Conservation (phyloP, 2,888 invertebrate species). For the Aradus depressus region DNA sequence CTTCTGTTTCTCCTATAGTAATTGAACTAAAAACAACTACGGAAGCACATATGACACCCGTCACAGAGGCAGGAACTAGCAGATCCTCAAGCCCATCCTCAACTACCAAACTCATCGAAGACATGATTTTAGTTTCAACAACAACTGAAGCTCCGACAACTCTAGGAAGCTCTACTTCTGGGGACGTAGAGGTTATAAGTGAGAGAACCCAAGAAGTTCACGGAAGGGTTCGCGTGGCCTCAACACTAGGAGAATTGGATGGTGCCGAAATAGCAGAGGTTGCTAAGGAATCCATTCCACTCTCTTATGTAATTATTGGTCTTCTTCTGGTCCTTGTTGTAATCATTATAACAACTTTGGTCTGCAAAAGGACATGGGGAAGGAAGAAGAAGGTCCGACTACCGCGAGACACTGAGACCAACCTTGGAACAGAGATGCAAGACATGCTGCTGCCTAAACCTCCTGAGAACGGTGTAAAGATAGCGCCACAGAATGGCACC, state of each 20-base stretch:
- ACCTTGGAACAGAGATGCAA: conserved; percentile 28
- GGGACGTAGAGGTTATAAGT: too few species aligned
- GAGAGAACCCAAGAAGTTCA: neutral
- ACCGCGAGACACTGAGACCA: conserved; percentile 24
- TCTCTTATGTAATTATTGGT: conserved; percentile 8
- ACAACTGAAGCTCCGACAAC: too few species aligned
- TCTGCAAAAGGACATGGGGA: conserved; percentile 9
- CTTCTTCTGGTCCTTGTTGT: conserved; percentile 7
- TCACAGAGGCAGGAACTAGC: too few species aligned
- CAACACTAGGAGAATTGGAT: neutral
- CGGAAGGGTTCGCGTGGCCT: neutral
- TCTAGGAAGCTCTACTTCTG: too few species aligned
- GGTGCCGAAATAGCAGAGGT: too few species aligned
- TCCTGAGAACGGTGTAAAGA: conserved; percentile 27
- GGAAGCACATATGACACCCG: too few species aligned
- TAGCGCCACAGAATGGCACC: conserved; percentile 23
- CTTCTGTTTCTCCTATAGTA: too few species aligned
- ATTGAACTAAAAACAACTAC: too few species aligned
- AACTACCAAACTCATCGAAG: too few species aligned
- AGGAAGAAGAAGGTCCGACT: conserved; percentile 19
- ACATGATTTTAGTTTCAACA: too few species aligned
- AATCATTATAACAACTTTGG: neutral
- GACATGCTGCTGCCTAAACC: conserved; percentile 30
- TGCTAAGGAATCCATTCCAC: neutral
- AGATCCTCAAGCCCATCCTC: too few species aligned